Percentiles rank a stretch among this genome's conserved stretches.
phyloP scores from a whole-genome alignment of 2,113 vertebrate genomes.

The Bambusicola thoracicus region DNA sequence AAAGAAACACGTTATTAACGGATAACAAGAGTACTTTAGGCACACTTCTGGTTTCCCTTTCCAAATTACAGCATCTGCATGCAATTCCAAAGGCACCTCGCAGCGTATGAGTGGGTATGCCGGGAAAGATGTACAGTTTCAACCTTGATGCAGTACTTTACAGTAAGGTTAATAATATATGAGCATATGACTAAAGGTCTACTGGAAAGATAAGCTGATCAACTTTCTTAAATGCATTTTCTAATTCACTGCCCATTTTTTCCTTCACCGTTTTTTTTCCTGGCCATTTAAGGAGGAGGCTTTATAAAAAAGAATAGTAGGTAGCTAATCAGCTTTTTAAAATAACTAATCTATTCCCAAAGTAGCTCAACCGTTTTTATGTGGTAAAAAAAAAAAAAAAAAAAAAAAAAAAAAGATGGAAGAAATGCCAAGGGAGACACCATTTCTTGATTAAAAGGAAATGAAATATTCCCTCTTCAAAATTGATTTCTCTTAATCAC shows the following conservation, averaged over 20 bases:
- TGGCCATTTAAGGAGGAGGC: background rate
- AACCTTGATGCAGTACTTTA: constrained; percentile 40
- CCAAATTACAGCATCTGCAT: constrained; percentile 34
- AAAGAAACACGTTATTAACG: background rate
- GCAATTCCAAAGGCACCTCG: constrained; percentile 28
- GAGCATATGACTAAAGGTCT: constrained; percentile 19
- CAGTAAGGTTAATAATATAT: constrained; percentile 65
- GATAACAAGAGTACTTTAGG: constrained; percentile 14
- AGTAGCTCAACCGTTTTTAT: background rate
- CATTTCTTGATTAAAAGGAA: constrained; percentile 40
- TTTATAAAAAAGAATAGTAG: constrained; percentile 33
- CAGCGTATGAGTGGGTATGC: constrained; percentile 10
- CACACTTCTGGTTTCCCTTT: constrained; percentile 27
- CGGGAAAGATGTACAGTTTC: background rate
- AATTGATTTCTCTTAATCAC: background rate
- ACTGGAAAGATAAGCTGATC: constrained; percentile 49
- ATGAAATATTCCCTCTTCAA: background rate
- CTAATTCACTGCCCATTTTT: constrained; percentile 46
- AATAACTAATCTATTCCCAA: background rate
- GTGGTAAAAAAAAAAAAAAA: background rate
- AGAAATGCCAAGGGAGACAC: background rate
- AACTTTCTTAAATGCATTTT: constrained; percentile 55
- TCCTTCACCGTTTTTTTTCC: background rate
- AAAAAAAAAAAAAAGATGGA: background rate
- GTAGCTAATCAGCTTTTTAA: constrained; percentile 7